Evolutionary conservation across 2,797 vertebrate genomes (phyloP).

Genomic region (Rhinichthys osculus): DNA sequence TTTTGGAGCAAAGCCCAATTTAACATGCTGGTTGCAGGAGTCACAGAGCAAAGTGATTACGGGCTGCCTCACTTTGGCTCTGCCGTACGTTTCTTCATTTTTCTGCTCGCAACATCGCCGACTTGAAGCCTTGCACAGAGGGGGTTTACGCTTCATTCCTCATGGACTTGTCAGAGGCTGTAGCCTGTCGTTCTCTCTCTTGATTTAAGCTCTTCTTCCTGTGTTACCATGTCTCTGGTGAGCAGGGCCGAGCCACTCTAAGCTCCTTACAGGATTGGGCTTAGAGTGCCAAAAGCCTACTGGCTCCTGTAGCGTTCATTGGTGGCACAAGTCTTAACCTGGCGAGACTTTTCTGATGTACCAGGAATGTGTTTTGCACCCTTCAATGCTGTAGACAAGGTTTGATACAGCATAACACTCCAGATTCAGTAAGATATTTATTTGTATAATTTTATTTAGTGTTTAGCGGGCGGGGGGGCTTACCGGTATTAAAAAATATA

Average conservation of each 20-base stretch:
- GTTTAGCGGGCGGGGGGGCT: too few species aligned
- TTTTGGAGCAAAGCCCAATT: slow-evolving; percentile 54
- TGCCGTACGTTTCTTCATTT: background rate
- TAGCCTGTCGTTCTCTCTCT: slow-evolving; percentile 8
- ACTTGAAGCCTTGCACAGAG: background rate
- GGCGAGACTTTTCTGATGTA: background rate
- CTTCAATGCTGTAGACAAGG: background rate
- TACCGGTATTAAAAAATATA: too few species aligned
- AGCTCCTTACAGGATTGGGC: slow-evolving; percentile 73
- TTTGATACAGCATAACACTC: background rate
- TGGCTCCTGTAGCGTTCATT: slow-evolving; percentile 59
- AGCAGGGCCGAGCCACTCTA: slow-evolving; percentile 57
- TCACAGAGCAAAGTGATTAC: slow-evolving; percentile 51
- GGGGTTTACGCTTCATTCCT: slow-evolving; percentile 30
- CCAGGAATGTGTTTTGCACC: background rate
- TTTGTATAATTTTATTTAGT: background rate
- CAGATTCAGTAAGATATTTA: background rate
- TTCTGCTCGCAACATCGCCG: background rate
- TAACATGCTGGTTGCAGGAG: slow-evolving; percentile 41
- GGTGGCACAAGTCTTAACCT: slow-evolving; percentile 56
- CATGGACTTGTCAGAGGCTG: slow-evolving; percentile 15
- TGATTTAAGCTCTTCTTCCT: slow-evolving; percentile 35
- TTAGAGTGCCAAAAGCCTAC: slow-evolving; percentile 53
- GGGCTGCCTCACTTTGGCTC: background rate
- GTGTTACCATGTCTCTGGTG: slow-evolving; percentile 3